Evolutionary conservation across 2,888 invertebrate species (phyloP).

Genomic region (Metellina segmentata): DNA sequence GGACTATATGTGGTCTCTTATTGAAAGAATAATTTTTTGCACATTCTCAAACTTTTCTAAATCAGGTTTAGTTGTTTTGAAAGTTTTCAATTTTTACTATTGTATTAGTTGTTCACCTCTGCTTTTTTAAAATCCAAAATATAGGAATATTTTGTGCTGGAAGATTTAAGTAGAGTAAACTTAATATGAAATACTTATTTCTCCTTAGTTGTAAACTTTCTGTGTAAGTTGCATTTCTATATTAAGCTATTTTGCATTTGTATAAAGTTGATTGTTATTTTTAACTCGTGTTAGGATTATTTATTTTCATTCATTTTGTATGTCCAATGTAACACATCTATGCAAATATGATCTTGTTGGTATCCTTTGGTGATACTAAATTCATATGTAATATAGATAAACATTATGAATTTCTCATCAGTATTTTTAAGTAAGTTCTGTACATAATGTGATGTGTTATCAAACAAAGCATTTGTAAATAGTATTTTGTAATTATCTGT

Average conservation of each 20-base stretch:
- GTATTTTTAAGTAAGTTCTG: constrained; percentile 56
- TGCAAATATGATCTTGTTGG: constrained; percentile 32
- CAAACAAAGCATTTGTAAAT: constrained; percentile 36
- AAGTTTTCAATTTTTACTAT: not conserved
- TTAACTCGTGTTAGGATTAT: not conserved
- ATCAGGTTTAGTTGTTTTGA: not conserved
- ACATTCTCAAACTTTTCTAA: too few relatives aligned
- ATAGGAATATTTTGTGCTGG: not conserved
- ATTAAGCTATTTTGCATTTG: not conserved
- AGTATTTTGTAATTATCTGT: constrained; percentile 23
- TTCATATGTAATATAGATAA: constrained; percentile 56
- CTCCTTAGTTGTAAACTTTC: not conserved
- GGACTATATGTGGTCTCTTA: too few relatives aligned
- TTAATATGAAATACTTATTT: too few relatives aligned
- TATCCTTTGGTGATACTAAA: constrained; percentile 7
- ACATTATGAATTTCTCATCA: constrained; percentile 39
- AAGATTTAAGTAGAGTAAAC: not conserved
- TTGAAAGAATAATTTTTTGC: too few relatives aligned
- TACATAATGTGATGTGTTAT: constrained; percentile 54
- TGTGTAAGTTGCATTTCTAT: not conserved
- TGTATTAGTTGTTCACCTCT: too few relatives aligned
- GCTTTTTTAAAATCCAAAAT: not conserved
- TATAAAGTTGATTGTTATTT: constrained; percentile 5
- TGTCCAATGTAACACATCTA: constrained; percentile 40
- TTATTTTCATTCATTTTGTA: constrained; percentile 28